Conservation (phyloP, 2,888 invertebrate genomes). For the Chironomus riparius region DNA sequence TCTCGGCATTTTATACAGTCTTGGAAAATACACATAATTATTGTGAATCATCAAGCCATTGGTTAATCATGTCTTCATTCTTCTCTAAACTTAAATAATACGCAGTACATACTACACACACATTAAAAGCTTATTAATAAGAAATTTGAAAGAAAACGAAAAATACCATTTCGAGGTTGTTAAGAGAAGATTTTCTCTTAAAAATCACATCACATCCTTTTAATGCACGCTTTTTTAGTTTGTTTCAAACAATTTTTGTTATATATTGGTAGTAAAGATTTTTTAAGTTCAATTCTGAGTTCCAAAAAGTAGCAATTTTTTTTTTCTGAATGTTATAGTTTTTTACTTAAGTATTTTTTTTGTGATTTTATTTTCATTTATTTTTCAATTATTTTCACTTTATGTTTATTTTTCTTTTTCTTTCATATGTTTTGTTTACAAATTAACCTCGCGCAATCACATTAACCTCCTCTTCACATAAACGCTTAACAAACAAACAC, state of each 20-base stretch:
- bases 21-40: no score
- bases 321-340: background rate
- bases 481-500: background rate
- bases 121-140: no score
- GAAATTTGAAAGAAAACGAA: no score
- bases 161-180: no score
- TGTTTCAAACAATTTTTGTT: background rate
- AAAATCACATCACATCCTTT: background rate
- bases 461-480: background rate
- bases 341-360: slow-evolving; percentile 1
- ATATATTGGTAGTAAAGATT: no score
- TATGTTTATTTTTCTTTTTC: slow-evolving; percentile 25
- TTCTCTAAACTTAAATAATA: no score
- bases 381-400: slow-evolving; percentile 18
- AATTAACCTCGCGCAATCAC: background rate
- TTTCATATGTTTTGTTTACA: slow-evolving; percentile 8
- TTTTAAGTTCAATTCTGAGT: background rate
- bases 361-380: slow-evolving; percentile 19
- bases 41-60: no score
- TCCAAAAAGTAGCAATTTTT: background rate
- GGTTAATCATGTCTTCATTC: no score
- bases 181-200: background rate
- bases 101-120: no score
- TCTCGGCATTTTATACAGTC: no score
- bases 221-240: background rate